Conservation (phyloP, 2,888 invertebrate species). For the Pediacus dermestoides region DNA sequence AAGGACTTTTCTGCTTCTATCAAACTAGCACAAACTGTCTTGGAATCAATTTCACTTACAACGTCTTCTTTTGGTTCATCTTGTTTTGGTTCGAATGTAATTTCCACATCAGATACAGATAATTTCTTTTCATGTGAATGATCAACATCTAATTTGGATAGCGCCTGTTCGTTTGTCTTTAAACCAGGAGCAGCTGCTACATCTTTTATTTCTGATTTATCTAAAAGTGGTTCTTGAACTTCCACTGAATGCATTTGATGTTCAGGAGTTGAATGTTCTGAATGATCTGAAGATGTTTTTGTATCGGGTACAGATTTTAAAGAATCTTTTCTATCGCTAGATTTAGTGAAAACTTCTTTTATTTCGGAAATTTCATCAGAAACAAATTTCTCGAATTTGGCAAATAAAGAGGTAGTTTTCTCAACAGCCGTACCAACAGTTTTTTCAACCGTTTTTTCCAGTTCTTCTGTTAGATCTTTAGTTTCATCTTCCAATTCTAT, state of each 20-base stretch:
- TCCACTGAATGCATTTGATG: too few species aligned
- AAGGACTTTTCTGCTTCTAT: slow-evolving; percentile 4
- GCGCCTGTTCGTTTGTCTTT: too few species aligned
- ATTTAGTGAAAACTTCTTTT: slow-evolving; percentile 39
- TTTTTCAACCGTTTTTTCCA: too few species aligned
- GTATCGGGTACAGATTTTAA: too few species aligned
- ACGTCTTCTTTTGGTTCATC: slow-evolving; percentile 9
- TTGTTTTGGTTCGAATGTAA: slow-evolving; percentile 15
- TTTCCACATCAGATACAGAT: slow-evolving; percentile 36
- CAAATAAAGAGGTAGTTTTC: not conserved
- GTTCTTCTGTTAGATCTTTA: too few species aligned
- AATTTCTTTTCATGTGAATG: slow-evolving; percentile 29
- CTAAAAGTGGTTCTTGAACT: slow-evolving; percentile 2
- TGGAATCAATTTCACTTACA: not conserved
- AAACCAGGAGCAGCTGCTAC: too few species aligned
- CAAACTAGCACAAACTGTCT: slow-evolving; percentile 1
- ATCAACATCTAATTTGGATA: slow-evolving; percentile 17
- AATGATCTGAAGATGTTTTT: too few species aligned
- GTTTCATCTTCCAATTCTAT: too few species aligned
- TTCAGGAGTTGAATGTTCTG: too few species aligned
- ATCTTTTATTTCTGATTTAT: too few species aligned
- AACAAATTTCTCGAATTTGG: not conserved
- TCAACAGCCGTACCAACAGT: not conserved
- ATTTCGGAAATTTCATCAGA: slow-evolving; percentile 23
- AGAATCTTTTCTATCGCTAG: too few species aligned